Evolutionary conservation across 1,140 invertebrate species (phyloP), one percentile per base, ranked within the genome.

Genomic region (Drosophila melanogaster): DNA sequence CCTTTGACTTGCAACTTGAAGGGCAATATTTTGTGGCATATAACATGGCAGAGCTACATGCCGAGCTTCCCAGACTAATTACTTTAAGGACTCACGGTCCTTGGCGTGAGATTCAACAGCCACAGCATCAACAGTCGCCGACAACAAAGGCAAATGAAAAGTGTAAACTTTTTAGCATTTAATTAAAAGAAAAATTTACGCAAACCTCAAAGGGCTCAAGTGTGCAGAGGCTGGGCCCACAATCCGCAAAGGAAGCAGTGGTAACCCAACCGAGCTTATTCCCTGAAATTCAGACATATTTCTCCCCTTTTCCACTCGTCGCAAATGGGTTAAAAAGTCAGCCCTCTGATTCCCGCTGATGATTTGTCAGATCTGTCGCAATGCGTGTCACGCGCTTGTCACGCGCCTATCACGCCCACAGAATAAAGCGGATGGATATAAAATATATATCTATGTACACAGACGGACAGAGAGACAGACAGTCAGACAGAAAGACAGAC

Each of bases 121-220:
- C 30, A 2, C 26, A 44, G 15, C 55, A 46, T 30, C 55, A 43
- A 44, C 43, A 56, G 30, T 47, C 17, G 35, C 60, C 19, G 44
- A 43, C 44, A 67, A 67, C 47, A 67, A 66, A 69, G 61, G 40
- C 49, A 70, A 67, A 70, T 47, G 37, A 54, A 65, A 44, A 64
- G 54, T 24, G 4, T 44, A 80, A 86, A 79, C 10, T 86, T 81
- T 86, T 65, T 22, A 72, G 78, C 83, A 81, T 81, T 86, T 86
- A 86, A 86, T 86, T 86, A 86, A 81, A 81, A 75, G 70, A 80
- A 78, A 56, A 86, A 79, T 64, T 61, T 60, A 44, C 50, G 62
- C 53, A 77, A 46, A 40, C 55, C 56, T 47, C 56, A 72, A 67
- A 75, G 44, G 41, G 43, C 44, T 30, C 41, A 22, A 50, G n/a